Evolutionary conservation across 53 echinoderm and acorn worm genomes (phyloP).

Genomic region (Henricia sp.): DNA sequence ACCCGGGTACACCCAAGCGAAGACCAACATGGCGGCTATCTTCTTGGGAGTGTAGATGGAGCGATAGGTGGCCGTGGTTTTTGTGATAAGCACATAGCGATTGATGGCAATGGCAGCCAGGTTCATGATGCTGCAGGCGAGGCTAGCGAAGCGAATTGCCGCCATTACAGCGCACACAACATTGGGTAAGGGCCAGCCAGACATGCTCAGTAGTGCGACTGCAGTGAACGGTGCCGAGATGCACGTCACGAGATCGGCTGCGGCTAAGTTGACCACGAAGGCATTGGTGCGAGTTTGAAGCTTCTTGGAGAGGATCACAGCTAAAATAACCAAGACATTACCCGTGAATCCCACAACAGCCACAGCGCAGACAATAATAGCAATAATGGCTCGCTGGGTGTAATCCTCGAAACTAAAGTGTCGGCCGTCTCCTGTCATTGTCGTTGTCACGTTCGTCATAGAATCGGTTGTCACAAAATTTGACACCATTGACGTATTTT

Average conservation of each 20-base stretch:
- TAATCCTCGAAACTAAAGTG: conserved; percentile 60
- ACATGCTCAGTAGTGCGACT: conserved; percentile 50
- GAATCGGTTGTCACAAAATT: conserved; percentile 3
- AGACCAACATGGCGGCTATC: conserved; percentile 53
- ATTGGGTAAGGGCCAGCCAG: conserved; percentile 62
- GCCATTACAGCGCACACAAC: conserved; percentile 48
- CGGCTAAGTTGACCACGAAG: conserved; percentile 74
- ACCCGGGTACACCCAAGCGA: conserved; percentile 58
- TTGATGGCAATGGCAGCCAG: conserved; percentile 69
- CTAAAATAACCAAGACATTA: conserved; percentile 62
- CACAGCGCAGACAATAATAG: conserved; percentile 32
- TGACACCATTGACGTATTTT: too few species aligned
- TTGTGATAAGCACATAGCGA: conserved; percentile 66
- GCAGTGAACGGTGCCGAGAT: conserved; percentile 45
- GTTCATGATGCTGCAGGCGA: conserved; percentile 61
- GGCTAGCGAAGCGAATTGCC: conserved; percentile 30
- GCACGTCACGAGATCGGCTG: conserved; percentile 64
- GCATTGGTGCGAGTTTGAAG: conserved; percentile 69
- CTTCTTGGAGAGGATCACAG: conserved; percentile 60
- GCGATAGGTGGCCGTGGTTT: conserved; percentile 34
- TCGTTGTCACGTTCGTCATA: not conserved
- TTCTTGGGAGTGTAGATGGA: conserved; percentile 60
- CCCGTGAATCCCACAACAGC: conserved; percentile 32
- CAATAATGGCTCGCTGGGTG: conserved; percentile 54
- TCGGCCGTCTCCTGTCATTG: conserved; percentile 21